A percentile compares a stretch with the other conserved stretches of the same genome.
Evolutionary conservation across 2,113 vertebrate species (phyloP).

Genomic region (Alethe castanea): DNA sequence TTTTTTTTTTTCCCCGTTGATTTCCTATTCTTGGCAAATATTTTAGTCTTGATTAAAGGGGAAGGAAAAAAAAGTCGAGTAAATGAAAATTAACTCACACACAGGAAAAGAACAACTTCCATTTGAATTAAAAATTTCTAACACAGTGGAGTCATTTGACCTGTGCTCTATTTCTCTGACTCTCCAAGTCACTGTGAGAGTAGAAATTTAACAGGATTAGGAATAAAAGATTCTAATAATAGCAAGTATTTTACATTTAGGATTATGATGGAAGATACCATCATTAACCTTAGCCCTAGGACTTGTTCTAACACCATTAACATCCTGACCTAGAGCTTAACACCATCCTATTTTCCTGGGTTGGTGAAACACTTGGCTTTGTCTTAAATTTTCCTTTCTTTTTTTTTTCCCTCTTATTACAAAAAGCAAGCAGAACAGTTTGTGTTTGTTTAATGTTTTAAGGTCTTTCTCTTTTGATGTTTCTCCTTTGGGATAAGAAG

Average conservation of each 20-base stretch:
- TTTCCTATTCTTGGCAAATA: conserved; percentile 37
- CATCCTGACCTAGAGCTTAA: conserved; percentile 57
- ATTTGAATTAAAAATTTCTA: conserved; percentile 58
- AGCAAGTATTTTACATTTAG: conserved; percentile 71
- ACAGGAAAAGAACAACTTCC: not conserved
- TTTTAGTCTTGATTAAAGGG: conserved; percentile 63
- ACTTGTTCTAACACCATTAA: conserved; percentile 65
- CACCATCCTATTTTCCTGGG: conserved; percentile 29
- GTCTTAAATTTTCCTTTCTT: conserved; percentile 48
- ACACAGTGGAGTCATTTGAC: conserved; percentile 45
- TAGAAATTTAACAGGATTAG: conserved; percentile 71
- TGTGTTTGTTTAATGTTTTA: conserved; percentile 48
- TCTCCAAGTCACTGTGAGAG: conserved; percentile 60
- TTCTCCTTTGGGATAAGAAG: conserved; percentile 52
- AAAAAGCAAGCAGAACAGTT: not conserved
- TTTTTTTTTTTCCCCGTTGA: not conserved
- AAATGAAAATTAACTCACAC: conserved; percentile 34
- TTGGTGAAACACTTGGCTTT: conserved; percentile 48
- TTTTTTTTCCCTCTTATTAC: not conserved
- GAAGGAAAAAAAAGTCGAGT: not conserved
- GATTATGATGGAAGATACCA: conserved; percentile 67
- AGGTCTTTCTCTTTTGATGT: conserved; percentile 38
- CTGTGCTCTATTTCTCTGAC: conserved; percentile 54
- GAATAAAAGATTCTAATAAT: conserved; percentile 74
- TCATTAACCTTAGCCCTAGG: conserved; percentile 70